These are phyloP conservation scores for Cabera pusaria DNA, from an alignment of 2,888 invertebrate species.

Conservation along the genomic window DNA sequence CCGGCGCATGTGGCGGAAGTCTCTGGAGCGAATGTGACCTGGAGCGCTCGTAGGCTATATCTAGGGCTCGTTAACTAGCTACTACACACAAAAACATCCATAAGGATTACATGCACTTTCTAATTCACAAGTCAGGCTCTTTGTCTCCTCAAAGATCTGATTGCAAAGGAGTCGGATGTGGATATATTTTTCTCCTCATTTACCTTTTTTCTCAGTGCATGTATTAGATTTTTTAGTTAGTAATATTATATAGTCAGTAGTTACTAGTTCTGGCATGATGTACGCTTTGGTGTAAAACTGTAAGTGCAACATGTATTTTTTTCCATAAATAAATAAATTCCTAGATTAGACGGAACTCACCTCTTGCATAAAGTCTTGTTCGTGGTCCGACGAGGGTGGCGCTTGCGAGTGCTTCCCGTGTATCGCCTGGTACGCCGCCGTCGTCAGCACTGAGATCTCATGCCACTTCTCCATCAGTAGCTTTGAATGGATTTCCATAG, in stretches of 20 bases:
- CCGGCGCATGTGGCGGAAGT: slow-evolving; percentile 75
- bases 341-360: slow-evolving; percentile 69
- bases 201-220: too few species aligned
- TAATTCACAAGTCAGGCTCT: too few species aligned
- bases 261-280: too few species aligned
- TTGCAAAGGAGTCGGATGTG: too few species aligned
- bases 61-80: slow-evolving; percentile 45
- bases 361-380: slow-evolving; percentile 94
- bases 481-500: slow-evolving; percentile 97
- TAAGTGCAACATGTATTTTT: too few species aligned
- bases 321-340: too few species aligned
- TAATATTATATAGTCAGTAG: too few species aligned
- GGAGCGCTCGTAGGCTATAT: slow-evolving; percentile 48
- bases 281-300: too few species aligned
- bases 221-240: too few species aligned
- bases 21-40: slow-evolving; percentile 71
- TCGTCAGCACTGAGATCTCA: slow-evolving; percentile 96
- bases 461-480: slow-evolving; percentile 99
- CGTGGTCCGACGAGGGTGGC: slow-evolving; percentile 77
- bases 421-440: slow-evolving; percentile 96
- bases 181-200: too few species aligned
- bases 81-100: slow-evolving; percentile 24
- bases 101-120: slow-evolving; percentile 27
- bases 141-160: too few species aligned
- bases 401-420: slow-evolving; percentile 85